Conservation (phyloP, 2,797 vertebrate genomes). For the Smutsia temminckii region DNA sequence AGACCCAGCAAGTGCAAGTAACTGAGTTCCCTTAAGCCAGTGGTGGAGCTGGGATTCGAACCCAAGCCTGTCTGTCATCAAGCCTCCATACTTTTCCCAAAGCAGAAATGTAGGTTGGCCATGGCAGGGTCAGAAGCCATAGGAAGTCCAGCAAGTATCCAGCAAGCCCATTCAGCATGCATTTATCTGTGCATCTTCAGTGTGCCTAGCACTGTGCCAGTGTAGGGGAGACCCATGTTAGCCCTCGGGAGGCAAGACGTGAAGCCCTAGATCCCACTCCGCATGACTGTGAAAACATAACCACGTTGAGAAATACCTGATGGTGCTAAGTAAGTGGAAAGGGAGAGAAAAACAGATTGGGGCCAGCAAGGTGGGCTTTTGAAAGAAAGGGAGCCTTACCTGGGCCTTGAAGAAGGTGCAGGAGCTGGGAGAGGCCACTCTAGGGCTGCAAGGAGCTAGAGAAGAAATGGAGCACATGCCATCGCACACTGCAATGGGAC, state of each 20-base stretch:
- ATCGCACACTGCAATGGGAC: accelerated
- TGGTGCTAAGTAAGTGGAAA: not conserved
- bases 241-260: not conserved
- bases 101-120: not conserved
- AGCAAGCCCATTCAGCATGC: not conserved
- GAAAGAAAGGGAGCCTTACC: not conserved
- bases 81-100: not conserved
- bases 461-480: accelerated
- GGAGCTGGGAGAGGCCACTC: not conserved
- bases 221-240: not conserved
- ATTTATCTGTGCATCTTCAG: not conserved
- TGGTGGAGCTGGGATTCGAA: not conserved
- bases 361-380: not conserved
- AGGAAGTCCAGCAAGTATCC: not conserved
- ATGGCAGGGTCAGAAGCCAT: not conserved
- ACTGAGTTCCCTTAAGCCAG: not conserved
- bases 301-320: not conserved
- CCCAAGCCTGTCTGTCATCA: not conserved
- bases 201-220: not conserved
- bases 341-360: not conserved
- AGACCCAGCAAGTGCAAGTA: not conserved
- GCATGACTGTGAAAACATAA: not conserved
- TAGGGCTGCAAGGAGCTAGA: no score
- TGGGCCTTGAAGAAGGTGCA: not conserved
- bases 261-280: not conserved